A percentile compares a stretch with the other conserved stretches of the same genome.
phyloP scores from a whole-genome alignment of 2,113 vertebrate species.

The Syngnathus floridae region DNA sequence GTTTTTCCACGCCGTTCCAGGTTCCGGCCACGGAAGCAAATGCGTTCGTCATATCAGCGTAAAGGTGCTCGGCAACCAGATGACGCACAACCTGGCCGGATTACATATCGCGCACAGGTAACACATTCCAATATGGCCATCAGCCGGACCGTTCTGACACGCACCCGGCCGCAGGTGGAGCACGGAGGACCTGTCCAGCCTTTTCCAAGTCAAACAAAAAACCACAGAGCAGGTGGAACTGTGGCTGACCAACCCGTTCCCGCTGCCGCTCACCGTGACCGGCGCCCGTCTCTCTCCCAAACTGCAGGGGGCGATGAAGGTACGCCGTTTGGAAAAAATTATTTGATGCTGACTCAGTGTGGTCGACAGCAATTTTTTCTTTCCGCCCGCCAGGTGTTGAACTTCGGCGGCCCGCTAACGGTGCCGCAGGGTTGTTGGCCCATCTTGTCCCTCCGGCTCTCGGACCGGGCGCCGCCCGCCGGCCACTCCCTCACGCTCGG shows the following conservation, averaged over 20 bases:
- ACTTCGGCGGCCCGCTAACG: constrained; percentile 77
- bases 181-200: constrained; percentile 65
- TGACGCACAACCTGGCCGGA: constrained; percentile 73
- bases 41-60: constrained; percentile 61
- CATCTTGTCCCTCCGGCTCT: constrained; percentile 81
- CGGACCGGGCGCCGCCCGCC: constrained; percentile 68
- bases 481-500: constrained; percentile 76
- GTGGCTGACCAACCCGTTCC: constrained; percentile 82
- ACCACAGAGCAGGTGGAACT: constrained; percentile 76
- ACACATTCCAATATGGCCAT: background rate
- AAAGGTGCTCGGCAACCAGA: constrained; percentile 58
- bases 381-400: constrained; percentile 73
- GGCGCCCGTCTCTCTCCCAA: constrained; percentile 76
- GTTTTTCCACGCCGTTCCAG: constrained; percentile 23
- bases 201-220: constrained; percentile 78
- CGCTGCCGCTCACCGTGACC: constrained; percentile 69
- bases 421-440: constrained; percentile 86
- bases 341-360: background rate
- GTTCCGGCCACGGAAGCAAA: constrained; percentile 62
- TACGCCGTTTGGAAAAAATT: constrained; percentile 23
- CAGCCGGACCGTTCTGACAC: too few species aligned
- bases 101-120: constrained; percentile 75
- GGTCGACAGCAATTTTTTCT: too few species aligned
- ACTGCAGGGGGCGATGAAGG: constrained; percentile 76
- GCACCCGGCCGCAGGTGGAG: constrained; percentile 63